These are phyloP conservation scores for Neogobius melanostomus DNA, from an alignment of 2,113 vertebrate species.

Conservation along the genomic window DNA sequence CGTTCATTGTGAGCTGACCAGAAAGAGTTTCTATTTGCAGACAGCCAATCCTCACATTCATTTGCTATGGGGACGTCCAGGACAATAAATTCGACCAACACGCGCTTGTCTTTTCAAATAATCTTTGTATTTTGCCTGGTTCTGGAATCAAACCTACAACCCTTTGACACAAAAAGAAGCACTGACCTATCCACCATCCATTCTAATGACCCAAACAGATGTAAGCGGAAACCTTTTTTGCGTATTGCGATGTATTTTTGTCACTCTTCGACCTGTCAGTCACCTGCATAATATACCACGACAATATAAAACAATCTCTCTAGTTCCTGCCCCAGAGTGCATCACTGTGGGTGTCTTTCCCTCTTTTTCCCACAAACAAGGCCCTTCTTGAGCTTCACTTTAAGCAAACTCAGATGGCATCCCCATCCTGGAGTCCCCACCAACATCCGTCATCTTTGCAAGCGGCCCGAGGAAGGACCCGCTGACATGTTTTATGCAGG, in stretches of 20 bases:
- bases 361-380: conserved; percentile 11
- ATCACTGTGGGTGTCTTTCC: conserved; percentile 11
- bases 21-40: too few species aligned
- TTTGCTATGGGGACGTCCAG: too few species aligned
- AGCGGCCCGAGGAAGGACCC: conserved; percentile 58
- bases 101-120: too few species aligned
- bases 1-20: too few species aligned
- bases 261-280: background rate
- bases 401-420: conserved; percentile 14
- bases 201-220: background rate
- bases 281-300: conserved; percentile 1
- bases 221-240: background rate
- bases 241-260: background rate
- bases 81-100: too few species aligned
- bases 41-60: too few species aligned
- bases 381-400: conserved; percentile 18
- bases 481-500: conserved; percentile 74
- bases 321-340: background rate
- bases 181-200: background rate
- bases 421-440: conserved; percentile 31
- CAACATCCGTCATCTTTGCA: conserved; percentile 58
- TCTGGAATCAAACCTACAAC: background rate
- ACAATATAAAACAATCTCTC: conserved; percentile 7
- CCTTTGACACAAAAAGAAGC: background rate
- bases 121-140: too few species aligned